Evolutionary conservation across 2,113 vertebrate species (phyloP), one percentile per base, ranked within the genome.

Genomic region (Xenopus borealis): DNA sequence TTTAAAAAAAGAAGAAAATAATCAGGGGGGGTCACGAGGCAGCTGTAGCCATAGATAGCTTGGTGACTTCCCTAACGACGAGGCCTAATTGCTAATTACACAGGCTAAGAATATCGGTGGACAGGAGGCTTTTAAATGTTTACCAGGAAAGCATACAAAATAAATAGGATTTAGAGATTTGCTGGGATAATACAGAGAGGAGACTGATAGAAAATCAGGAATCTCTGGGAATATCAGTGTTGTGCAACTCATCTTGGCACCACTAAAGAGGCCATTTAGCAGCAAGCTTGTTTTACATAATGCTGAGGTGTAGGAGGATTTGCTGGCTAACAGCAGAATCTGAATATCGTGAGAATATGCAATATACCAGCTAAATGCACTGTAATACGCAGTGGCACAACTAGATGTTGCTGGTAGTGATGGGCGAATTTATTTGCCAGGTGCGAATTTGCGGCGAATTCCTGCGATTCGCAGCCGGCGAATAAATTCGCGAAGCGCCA

Each of bases 131-230:
- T 50, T 67, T 67, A 67, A 61, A 66, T 50, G 64, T 75, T 67
- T 75, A 75, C 20, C 33, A 59, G 55, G 7, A 62, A 50, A 10
- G 44, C 72, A 19, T 75, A 59, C 23, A 12, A 14, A 30, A 75
- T 75, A 75, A 75, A 75, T 75, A 62, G 72, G 72, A 75, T 75
- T 75, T 68, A 75, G 45, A 13, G 72, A 10, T 75, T 75, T 47
- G 12, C 14, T 19, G 44, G 44, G 72, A 68, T 75, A 18, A 75
- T 10, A 50, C 8, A 52, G 23, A 27, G 33, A 6, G 33, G 6
- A 9, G n/a, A 1, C 33, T 40, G 33, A 40, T 55, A n/a, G 1
- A n/a, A 55, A 55, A 55, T 10, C 9, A 18, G 10, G 16, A 46
- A 16, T 18, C 18, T 14, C 10, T 50, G 13, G 9, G 18, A 19